These are phyloP conservation scores for Ceuthmochares aereus DNA, from an alignment of 2,113 vertebrate genomes.

Conservation along the genomic window DNA sequence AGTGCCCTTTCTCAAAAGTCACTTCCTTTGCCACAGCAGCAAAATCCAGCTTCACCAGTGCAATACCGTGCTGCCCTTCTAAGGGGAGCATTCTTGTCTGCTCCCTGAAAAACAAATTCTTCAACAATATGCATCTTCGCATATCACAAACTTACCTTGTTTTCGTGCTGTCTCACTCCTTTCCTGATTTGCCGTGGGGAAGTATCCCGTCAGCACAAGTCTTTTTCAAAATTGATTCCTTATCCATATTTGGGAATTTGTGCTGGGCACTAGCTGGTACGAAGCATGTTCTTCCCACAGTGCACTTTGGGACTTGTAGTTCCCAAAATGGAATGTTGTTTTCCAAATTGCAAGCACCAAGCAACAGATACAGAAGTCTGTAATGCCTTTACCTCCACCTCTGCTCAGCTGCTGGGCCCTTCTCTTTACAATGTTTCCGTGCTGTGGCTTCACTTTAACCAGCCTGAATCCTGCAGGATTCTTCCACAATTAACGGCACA, in stretches of 20 bases:
- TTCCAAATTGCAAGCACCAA: not conserved
- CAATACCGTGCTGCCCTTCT: not conserved
- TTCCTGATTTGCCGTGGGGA: slow-evolving; percentile 23
- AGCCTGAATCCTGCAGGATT: not conserved
- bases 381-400: not conserved
- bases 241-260: slow-evolving; percentile 81
- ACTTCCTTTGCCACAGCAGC: not conserved
- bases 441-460: not conserved
- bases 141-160: slow-evolving; percentile 46
- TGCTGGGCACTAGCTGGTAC: slow-evolving; percentile 63
- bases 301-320: slow-evolving; percentile 72
- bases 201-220: not conserved
- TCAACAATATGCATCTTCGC: not conserved
- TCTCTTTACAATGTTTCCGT: not conserved
- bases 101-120: not conserved
- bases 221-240: slow-evolving; percentile 71
- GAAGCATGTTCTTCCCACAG: slow-evolving; percentile 25
- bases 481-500: not conserved
- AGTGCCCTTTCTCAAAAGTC: not conserved
- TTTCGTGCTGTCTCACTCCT: not conserved
- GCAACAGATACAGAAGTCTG: not conserved
- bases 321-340: slow-evolving; percentile 55
- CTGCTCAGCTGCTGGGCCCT: not conserved
- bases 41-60: not conserved
- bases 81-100: not conserved